A percentile compares a stretch with the other conserved stretches of the same genome.
phyloP scores from a whole-genome alignment of 2,113 vertebrate genomes.

The Chiloscyllium plagiosum region DNA sequence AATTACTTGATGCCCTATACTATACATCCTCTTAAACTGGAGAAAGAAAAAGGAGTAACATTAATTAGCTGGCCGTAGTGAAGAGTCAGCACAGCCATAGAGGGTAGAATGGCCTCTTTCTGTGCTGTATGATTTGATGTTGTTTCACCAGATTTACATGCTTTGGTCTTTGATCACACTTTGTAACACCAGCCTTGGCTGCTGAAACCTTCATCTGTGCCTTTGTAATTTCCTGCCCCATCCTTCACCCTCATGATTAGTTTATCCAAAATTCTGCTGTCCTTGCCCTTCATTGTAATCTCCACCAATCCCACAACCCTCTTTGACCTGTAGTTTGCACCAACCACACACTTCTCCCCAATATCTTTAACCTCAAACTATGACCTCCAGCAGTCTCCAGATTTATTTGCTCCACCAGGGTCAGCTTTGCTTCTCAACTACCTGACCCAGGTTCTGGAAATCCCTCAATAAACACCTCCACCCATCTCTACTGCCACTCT shows the following conservation, averaged over 20 bases:
- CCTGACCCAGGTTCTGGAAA: not conserved
- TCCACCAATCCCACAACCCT: not conserved
- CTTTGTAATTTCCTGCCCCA: not conserved
- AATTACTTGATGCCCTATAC: too few relatives aligned
- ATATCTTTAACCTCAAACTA: not conserved
- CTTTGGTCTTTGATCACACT: not conserved
- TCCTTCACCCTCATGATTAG: not conserved
- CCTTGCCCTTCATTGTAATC: not conserved
- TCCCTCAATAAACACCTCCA: not conserved
- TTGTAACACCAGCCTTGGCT: not conserved
- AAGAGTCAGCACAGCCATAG: too few relatives aligned
- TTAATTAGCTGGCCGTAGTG: too few relatives aligned
- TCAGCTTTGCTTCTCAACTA: not conserved
- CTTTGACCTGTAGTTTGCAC: not conserved
- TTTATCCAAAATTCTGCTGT: not conserved
- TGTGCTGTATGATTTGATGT: too few relatives aligned
- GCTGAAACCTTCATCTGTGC: not conserved
- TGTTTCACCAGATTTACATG: too few relatives aligned
- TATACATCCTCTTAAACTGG: too few relatives aligned
- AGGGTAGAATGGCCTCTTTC: too few relatives aligned
- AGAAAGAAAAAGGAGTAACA: too few relatives aligned
- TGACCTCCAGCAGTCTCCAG: not conserved
- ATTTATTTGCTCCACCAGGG: not conserved
- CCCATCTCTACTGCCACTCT: not conserved
- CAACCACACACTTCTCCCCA: not conserved